These are phyloP conservation scores for Drosophila novamexicana DNA, from an alignment of 1,140 invertebrate species.

Conservation along the genomic window DNA sequence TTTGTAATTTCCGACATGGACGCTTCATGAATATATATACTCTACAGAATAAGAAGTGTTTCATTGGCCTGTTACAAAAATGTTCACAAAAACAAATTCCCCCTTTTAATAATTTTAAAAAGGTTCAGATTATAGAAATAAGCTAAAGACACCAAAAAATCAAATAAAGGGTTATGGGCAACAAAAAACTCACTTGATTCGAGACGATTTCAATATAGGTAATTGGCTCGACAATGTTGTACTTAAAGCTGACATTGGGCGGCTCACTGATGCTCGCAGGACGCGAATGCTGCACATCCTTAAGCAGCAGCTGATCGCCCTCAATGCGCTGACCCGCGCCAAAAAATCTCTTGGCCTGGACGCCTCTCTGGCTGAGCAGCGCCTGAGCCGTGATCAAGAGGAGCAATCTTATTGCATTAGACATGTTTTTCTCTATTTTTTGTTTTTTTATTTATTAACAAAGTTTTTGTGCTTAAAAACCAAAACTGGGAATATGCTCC, in stretches of 20 bases:
- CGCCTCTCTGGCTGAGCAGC: slow-evolving; percentile 13
- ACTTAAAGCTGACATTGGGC: slow-evolving; percentile 63
- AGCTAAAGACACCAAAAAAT: not conserved
- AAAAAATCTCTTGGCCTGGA: slow-evolving; percentile 50
- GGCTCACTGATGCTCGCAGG: slow-evolving; percentile 44
- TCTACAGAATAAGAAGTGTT: too few relatives aligned
- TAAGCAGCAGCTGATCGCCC: slow-evolving; percentile 69
- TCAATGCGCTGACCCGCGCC: slow-evolving; percentile 57
- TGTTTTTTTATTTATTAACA: not conserved
- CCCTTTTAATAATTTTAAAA: too few relatives aligned
- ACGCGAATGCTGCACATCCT: slow-evolving; percentile 68
- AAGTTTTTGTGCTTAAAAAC: not conserved
- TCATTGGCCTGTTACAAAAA: too few relatives aligned
- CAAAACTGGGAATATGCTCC: slow-evolving; percentile 39
- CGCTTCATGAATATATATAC: too few relatives aligned
- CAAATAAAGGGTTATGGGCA: slow-evolving; percentile 14
- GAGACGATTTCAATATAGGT: slow-evolving; percentile 71
- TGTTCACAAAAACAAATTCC: too few relatives aligned
- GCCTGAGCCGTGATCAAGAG: slow-evolving; percentile 27
- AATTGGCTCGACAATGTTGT: slow-evolving; percentile 69
- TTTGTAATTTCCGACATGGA: too few relatives aligned
- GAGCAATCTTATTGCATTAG: slow-evolving; percentile 21
- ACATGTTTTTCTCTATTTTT: slow-evolving; percentile 27
- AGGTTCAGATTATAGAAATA: too few relatives aligned
- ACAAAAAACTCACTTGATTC: slow-evolving; percentile 68